phyloP scores from a whole-genome alignment of 2,113 vertebrate genomes.

The Rhinolophus sinicus region DNA sequence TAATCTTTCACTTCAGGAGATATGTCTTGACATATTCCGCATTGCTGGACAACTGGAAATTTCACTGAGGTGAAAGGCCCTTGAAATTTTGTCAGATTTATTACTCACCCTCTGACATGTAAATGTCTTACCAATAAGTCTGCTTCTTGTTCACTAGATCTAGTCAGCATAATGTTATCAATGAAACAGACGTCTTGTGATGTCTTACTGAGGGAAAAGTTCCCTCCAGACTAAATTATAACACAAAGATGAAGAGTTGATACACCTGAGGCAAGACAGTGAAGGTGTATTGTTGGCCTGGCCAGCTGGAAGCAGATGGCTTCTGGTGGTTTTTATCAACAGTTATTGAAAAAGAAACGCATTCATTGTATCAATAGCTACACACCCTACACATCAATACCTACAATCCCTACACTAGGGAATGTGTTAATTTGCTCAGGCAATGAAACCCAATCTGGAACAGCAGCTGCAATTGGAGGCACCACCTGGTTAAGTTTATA shows the following conservation, averaged over 20 bases:
- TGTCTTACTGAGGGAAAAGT: background rate
- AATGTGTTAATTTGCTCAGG: background rate
- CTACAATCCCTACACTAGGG: too few relatives aligned
- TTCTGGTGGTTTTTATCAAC: background rate
- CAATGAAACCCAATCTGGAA: background rate
- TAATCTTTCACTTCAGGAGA: background rate
- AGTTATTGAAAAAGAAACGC: background rate
- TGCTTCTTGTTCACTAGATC: background rate
- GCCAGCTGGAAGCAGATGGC: background rate
- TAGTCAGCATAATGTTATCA: background rate
- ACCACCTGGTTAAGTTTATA: background rate
- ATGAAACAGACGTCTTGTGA: background rate
- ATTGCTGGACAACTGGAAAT: background rate
- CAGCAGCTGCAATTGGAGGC: background rate
- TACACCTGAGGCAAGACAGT: background rate
- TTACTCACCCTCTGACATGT: background rate
- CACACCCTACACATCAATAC: too few relatives aligned
- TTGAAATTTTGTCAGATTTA: background rate
- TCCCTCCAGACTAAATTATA: background rate
- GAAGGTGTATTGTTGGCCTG: background rate
- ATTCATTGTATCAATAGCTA: background rate
- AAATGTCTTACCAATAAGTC: background rate
- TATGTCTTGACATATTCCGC: background rate
- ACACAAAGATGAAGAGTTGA: background rate
- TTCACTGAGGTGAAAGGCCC: background rate